These are phyloP conservation scores for Ailuropoda melanoleuca DNA, from an alignment of 2,113 vertebrate species.

Conservation along the genomic window DNA sequence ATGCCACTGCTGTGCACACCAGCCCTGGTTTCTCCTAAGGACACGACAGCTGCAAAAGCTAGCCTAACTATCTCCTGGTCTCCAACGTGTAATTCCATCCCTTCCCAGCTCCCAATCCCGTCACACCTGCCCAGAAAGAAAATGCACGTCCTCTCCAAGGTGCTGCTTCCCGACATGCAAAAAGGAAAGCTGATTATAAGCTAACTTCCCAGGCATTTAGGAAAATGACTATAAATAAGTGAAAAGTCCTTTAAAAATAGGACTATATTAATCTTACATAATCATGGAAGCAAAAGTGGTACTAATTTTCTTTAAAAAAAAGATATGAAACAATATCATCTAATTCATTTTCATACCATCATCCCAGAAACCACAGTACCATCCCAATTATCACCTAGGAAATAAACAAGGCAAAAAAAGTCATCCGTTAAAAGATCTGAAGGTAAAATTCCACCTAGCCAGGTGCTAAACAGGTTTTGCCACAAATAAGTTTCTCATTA, in stretches of 20 bases:
- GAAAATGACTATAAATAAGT: not conserved
- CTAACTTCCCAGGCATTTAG: not conserved
- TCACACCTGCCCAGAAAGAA: not conserved
- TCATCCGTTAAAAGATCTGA: not conserved
- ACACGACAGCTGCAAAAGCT: not conserved
- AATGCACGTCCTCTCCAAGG: not conserved
- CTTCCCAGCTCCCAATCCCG: not conserved
- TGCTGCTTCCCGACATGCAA: not conserved
- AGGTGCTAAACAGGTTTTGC: not conserved
- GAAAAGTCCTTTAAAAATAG: not conserved
- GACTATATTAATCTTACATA: not conserved
- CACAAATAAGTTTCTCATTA: not conserved
- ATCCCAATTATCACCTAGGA: not conserved
- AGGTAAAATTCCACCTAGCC: not conserved
- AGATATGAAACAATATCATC: not conserved
- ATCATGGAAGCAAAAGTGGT: not conserved
- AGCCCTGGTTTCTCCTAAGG: not conserved
- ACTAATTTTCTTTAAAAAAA: not conserved
- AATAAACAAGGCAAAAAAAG: not conserved
- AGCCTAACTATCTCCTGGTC: not conserved
- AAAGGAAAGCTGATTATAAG: not conserved
- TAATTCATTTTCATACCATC: not conserved
- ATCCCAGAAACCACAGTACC: not conserved
- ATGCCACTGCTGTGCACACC: no score
- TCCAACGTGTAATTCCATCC: not conserved